Evolutionary conservation across 2,797 vertebrate genomes (phyloP), one percentile per base, ranked within the genome.

Genomic region (Microhierax caerulescens): DNA sequence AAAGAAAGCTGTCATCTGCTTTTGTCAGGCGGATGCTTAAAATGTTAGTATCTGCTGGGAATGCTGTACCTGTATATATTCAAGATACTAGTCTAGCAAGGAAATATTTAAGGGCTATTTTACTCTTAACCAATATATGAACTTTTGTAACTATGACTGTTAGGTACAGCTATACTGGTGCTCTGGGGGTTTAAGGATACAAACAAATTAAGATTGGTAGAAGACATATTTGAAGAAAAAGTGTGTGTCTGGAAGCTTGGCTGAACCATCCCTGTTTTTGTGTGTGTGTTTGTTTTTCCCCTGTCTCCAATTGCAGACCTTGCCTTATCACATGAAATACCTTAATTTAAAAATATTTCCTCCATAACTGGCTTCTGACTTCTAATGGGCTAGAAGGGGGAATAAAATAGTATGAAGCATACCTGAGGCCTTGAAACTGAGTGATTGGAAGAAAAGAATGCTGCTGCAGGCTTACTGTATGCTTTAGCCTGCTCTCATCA

Each of bases 261-360:
- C 48, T 53, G 37, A 85, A 15, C 15, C 3, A 30, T 10, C 10
- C 3, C 8, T 0, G 0, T 0, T 45, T 67, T 45, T 34, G n/a
- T n/a, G n/a, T 56, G 19, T 47, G 34, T 51, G 25, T 13, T 43
- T 25, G 27, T 30, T 32, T 24, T 12, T 5, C 3, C 4, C 7
- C 9, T 22, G 2, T 59, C 24, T 85, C 7, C 17, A 57, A 4
- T 21, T 88, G 19, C n/a, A 64, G 20, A 54, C 11, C 7, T 75
- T 68, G 22, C 12, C 32, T 81, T 68, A 59, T 32, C 17, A 47
- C 67, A 21, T 86, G 12, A 61, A 53, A 5, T 22, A 51, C 5
- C 27, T 63, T 50, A 37, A 65, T 67, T 91, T 54, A 69, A 85
- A 75, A 80, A 18, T 59, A 20, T 4, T 90, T 73, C 6, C 5